Percentiles rank a stretch among this genome's conserved stretches.
Evolutionary conservation across 1,140 invertebrate species (phyloP).

Genomic region (Dryas iulia): DNA sequence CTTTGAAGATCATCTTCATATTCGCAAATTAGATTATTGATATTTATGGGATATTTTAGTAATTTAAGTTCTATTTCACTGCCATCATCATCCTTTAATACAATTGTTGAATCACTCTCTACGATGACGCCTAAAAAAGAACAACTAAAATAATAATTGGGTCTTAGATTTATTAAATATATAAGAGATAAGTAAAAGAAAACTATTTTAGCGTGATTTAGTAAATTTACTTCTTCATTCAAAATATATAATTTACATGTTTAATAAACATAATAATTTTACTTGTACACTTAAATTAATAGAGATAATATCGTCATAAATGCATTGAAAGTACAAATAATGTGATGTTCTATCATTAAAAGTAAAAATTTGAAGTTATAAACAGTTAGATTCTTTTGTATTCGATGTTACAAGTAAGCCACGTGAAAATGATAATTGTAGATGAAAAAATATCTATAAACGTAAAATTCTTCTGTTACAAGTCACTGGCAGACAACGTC

Average conservation of each 20-base stretch:
- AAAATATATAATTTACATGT: not conserved
- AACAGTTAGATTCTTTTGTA: no score
- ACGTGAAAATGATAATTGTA: no score
- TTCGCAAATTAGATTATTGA: slow-evolving; percentile 42
- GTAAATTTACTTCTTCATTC: not conserved
- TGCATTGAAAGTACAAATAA: not conserved
- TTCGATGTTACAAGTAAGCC: no score
- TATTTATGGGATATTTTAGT: slow-evolving; percentile 47
- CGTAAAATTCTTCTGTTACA: no score
- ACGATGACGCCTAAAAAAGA: slow-evolving; percentile 65
- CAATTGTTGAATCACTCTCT: slow-evolving; percentile 50
- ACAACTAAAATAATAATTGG: slow-evolving; percentile 15
- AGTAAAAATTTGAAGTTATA: no score
- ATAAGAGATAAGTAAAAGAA: no score
- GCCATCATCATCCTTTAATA: slow-evolving; percentile 55
- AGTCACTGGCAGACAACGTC: no score
- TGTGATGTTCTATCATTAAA: no score
- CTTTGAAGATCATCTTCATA: slow-evolving; percentile 26
- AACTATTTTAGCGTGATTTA: not conserved
- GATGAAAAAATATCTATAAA: no score
- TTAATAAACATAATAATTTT: not conserved
- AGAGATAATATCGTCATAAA: not conserved
- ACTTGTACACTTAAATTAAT: not conserved
- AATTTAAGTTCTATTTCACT: slow-evolving; percentile 46
- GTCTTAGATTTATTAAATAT: not conserved